These are phyloP conservation scores for Isoperla grammatica DNA, from an alignment of 2,888 invertebrate genomes.

Conservation along the genomic window DNA sequence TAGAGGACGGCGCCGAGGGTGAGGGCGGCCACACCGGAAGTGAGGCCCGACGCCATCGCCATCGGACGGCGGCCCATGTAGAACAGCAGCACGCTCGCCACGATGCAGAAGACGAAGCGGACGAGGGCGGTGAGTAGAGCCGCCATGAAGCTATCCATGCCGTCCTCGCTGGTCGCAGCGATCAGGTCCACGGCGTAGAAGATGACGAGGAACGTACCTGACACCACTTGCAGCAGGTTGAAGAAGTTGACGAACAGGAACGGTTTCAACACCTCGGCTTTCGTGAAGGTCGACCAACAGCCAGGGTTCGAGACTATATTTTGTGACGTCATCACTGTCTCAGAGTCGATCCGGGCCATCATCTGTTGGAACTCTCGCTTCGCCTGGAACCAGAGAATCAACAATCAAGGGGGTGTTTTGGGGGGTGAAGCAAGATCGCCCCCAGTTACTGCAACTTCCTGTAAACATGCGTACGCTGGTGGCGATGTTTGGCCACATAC, in stretches of 20 bases:
- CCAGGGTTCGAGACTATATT: background rate
- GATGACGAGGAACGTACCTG: slow-evolving; percentile 70
- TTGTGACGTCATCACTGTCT: slow-evolving; percentile 61
- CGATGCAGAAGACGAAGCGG: slow-evolving; percentile 56
- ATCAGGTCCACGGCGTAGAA: slow-evolving; percentile 75
- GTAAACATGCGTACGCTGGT: no score
- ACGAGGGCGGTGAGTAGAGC: slow-evolving; percentile 66
- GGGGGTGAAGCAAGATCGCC: background rate
- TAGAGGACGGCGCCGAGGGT: slow-evolving; percentile 51
- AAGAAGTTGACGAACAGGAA: slow-evolving; percentile 66
- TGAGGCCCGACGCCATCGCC: slow-evolving; percentile 60
- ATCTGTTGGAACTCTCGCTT: slow-evolving; percentile 58
- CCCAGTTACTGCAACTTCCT: no score
- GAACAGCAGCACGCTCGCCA: slow-evolving; percentile 60
- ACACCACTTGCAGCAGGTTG: slow-evolving; percentile 64
- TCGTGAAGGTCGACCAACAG: slow-evolving; percentile 43
- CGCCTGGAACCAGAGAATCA: slow-evolving; percentile 43
- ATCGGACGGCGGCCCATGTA: slow-evolving; percentile 59
- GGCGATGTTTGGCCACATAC: no score
- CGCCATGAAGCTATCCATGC: slow-evolving; percentile 48
- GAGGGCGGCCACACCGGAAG: slow-evolving; percentile 60
- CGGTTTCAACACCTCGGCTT: slow-evolving; percentile 63
- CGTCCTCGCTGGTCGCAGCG: slow-evolving; percentile 14
- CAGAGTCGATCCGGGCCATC: slow-evolving; percentile 53
- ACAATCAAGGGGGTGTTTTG: background rate